phyloP scores from a whole-genome alignment of 2,888 invertebrate species.

The Oligia latruncula region DNA sequence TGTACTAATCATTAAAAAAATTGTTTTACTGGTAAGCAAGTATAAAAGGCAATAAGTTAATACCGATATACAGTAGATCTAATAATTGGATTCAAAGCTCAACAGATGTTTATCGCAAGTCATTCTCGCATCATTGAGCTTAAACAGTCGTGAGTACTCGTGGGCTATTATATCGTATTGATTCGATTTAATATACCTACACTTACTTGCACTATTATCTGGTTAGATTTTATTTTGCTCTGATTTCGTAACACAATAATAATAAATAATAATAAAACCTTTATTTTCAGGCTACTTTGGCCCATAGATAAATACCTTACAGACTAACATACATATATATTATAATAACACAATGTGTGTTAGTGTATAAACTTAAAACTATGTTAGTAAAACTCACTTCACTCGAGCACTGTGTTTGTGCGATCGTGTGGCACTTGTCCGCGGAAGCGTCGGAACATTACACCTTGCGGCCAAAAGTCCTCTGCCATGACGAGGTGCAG shows the following conservation, averaged over 20 bases:
- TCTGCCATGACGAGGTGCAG: too few species aligned
- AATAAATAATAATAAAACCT: too few species aligned
- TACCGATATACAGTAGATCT: conserved; percentile 11
- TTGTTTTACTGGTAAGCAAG: conserved; percentile 2
- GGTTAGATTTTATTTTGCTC: not conserved
- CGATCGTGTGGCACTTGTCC: too few species aligned
- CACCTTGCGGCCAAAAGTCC: too few species aligned
- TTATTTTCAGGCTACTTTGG: too few species aligned
- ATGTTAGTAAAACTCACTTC: too few species aligned
- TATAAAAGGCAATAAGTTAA: conserved; percentile 20
- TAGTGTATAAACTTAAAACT: too few species aligned
- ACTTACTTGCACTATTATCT: conserved; percentile 59
- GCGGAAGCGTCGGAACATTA: too few species aligned
- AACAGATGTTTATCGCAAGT: conserved; percentile 67
- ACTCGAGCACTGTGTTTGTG: too few species aligned
- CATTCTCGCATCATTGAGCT: conserved; percentile 62
- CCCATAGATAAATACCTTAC: too few species aligned
- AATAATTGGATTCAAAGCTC: conserved; percentile 60
- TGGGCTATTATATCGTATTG: conserved; percentile 59
- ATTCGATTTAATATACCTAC: conserved; percentile 48
- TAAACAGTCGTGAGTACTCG: conserved; percentile 48
- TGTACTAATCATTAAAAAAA: not conserved
- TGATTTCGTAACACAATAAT: not conserved
- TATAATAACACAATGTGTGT: too few species aligned
- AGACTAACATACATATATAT: too few species aligned